Evolutionary conservation across 2,797 vertebrate genomes (phyloP), one percentile per base, ranked within the genome.

Genomic region (Parotocinclus haroldoi): DNA sequence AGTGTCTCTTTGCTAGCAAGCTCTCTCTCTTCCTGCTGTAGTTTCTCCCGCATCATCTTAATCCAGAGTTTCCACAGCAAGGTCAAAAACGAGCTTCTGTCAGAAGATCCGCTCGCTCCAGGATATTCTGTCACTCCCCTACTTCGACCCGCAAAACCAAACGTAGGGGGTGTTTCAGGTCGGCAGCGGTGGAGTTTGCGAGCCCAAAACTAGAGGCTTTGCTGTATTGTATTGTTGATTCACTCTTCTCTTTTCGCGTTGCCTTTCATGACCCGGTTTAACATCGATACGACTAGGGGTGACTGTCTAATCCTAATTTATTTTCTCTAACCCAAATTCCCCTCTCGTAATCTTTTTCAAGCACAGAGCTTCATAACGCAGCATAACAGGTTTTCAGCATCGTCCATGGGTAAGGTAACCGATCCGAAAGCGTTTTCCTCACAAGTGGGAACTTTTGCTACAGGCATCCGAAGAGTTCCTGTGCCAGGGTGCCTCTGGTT

Each of bases 311-410:
- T 89, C 86, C 80, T 82, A 86, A 90, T 88, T 89, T 81, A 85
- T 90, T 89, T 89, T 86, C 90, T 90, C 90, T 91, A 91, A 92
- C 90, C 89, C 84, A 87, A 90, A 91, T 91, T 89, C 89, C 90
- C 87, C 86, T 85, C 82, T 73, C 75, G 72, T 91, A 92, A 91
- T 87, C 87, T 87, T 83, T 90, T 91, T 86, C 89, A 91, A 90
- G 86, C 83, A 83, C 91, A 91, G 89, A 87, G 86, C 86, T 87
- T 91, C 83, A 80, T 90, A 88, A 87, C 55, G 77, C 88, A 84
- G 82, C 83, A 76, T 74, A 82, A 81, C 89, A 90, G 90, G 89
- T 91, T 89, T 87, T 88, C 90, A 87, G 86, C 90, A 87, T 83
- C 87, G 79, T 85, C 89, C 85, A 79, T 66, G 85, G 87, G 85